A percentile compares a stretch with the other conserved stretches of the same genome.
phyloP scores from a whole-genome alignment of 2,113 vertebrate species.

The Trematocara unimaculatum region DNA sequence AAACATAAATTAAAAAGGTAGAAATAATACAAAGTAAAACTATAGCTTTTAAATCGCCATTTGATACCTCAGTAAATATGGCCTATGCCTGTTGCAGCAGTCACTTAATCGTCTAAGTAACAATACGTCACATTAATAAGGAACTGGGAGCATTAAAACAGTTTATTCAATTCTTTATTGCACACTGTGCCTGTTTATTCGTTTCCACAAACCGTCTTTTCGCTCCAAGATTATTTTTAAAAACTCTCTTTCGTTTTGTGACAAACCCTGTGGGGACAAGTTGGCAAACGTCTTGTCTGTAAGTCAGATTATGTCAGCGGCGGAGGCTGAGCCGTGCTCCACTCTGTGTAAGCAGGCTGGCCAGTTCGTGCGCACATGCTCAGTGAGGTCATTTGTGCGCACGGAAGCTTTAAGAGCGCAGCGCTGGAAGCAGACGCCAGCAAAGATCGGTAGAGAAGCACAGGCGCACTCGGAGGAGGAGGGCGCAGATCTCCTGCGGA shows the following conservation, averaged over 20 bases:
- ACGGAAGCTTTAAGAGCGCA: slow-evolving; percentile 54
- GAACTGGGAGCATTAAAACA: background rate
- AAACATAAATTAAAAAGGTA: background rate
- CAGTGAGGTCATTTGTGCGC: slow-evolving; percentile 35
- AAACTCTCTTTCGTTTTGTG: background rate
- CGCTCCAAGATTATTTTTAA: background rate
- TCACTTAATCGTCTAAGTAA: background rate
- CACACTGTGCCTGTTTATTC: background rate
- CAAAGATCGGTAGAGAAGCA: background rate
- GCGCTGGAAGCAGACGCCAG: background rate
- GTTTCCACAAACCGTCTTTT: background rate
- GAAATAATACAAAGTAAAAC: background rate
- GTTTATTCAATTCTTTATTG: background rate
- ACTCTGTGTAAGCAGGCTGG: background rate
- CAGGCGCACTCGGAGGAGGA: background rate
- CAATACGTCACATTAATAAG: background rate
- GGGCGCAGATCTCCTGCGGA: background rate
- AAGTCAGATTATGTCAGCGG: background rate
- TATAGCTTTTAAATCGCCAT: background rate
- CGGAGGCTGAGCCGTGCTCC: background rate
- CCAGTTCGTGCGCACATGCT: slow-evolving; percentile 54
- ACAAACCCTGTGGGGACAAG: background rate
- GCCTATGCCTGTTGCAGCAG: background rate
- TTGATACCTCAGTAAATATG: background rate
- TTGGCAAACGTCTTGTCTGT: background rate